Base-by-base conservation (phyloP, 2,888 invertebrate species). In the Melipona bicolor region DNA sequence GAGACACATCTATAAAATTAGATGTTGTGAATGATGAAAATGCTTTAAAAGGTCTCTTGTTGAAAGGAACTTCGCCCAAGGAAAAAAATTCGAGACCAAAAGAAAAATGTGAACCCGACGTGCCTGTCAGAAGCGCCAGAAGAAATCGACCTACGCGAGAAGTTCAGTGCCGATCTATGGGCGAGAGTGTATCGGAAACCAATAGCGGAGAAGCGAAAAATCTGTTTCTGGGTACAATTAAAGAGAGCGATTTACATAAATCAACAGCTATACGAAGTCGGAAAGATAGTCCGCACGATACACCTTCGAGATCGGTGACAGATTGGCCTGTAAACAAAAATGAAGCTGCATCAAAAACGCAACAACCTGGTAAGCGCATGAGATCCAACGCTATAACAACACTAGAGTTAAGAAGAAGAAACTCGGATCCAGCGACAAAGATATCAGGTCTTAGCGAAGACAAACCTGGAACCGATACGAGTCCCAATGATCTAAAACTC, bases 371-470 rank as follows among this genome's bases (percentile, higher is more conserved):
- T 1, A 95, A 95, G 90, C 94, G 95, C 11, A 92, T 93, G 65
- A 91, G 95, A 76, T 93, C 94, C 2, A 94, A 93, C 84, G 94
- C 94, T 21, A 93, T 95, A 75, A 94, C 94, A 49, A 92, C 92
- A 77, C 93, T 96, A 77, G 96, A 95, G 87, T 94, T 97, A 79
- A 95, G 96, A 54, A 95, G 97, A 36, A 95, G 97, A 84, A 97
- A 97, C 94, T 97, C 97, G 3, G 97, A 97, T 95, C 97, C 97
- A 0, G 96, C 96, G 0, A 96, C 96, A 2, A 96, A 96, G 93
- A 93, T 95, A 56, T 95, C 95, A 27, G 93, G 93, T 73, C 93
- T 93, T 19, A 92, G 91, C 75, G 94, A 96, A 91, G 95, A 95
- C 92, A 96, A 91, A 93, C 94, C 90, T 21, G 93, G 91, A n/a